Conservation (phyloP, 2,888 invertebrate genomes). For the Apotomis betuletana region DNA sequence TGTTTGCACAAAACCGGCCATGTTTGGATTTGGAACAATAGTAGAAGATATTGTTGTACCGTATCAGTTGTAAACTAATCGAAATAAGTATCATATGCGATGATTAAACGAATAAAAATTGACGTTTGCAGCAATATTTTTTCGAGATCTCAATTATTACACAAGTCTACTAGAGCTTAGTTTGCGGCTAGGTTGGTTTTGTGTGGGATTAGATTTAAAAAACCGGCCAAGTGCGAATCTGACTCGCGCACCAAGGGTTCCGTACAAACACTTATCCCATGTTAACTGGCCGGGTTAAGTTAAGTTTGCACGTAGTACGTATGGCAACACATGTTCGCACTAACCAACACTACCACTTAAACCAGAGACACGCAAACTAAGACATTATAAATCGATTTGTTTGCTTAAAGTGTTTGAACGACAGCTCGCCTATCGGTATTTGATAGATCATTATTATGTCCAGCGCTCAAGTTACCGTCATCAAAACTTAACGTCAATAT, state of each 20-base stretch:
- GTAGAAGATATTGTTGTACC: conserved; percentile 16
- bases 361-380: not conserved
- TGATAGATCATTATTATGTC: conserved; percentile 12
- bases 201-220: no score
- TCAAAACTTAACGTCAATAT: conserved; percentile 22
- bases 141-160: no score
- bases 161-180: no score
- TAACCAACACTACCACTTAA: not conserved
- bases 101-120: no score
- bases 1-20: conserved; percentile 36
- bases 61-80: conserved; percentile 15
- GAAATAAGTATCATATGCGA: conserved; percentile 2
- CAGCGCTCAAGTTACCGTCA: conserved; percentile 15
- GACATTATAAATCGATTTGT: conserved; percentile 7
- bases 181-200: no score
- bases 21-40: conserved; percentile 11
- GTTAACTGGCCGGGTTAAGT: no score
- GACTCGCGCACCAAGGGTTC: no score
- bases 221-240: no score
- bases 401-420: not conserved
- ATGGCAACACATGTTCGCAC: not conserved
- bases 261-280: no score
- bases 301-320: no score
- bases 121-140: no score
- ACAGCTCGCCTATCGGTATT: not conserved